A percentile compares a stretch with the other conserved stretches of the same genome.
Evolutionary conservation across 2,113 vertebrate genomes (phyloP).

Genomic region (pig (Sus scrofa)): DNA sequence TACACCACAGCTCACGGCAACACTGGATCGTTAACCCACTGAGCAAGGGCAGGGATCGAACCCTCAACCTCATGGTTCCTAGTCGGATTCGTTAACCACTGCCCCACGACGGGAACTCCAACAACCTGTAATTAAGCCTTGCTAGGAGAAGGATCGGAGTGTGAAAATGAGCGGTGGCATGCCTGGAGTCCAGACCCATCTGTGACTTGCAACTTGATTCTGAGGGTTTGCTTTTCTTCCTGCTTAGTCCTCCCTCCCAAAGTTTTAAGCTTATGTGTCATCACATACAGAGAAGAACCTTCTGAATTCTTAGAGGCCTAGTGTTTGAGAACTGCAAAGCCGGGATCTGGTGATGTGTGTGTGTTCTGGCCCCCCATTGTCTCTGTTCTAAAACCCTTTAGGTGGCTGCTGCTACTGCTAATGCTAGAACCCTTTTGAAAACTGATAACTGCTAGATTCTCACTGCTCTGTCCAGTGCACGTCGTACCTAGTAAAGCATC

Average conservation of each 20-base stretch:
- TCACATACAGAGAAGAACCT: not conserved
- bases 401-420: not conserved
- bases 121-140: not conserved
- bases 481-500: not conserved
- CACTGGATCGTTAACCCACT: too few species aligned
- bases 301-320: not conserved
- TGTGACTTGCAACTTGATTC: not conserved
- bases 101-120: too few species aligned
- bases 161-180: not conserved
- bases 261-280: not conserved
- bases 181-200: not conserved
- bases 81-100: too few species aligned
- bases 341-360: not conserved
- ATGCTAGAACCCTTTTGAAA: not conserved
- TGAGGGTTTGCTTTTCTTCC: not conserved
- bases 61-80: too few species aligned
- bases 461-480: not conserved
- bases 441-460: not conserved
- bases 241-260: not conserved
- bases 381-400: not conserved
- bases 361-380: not conserved
- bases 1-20: too few species aligned
- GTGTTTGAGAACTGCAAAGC: conserved; percentile 34
- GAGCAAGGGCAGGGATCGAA: too few species aligned
- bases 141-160: not conserved